A percentile compares a stretch with the other conserved stretches of the same genome.
Conservation (phyloP, 1,140 invertebrate genomes). For the Stegodyphus mimosarum region DNA sequence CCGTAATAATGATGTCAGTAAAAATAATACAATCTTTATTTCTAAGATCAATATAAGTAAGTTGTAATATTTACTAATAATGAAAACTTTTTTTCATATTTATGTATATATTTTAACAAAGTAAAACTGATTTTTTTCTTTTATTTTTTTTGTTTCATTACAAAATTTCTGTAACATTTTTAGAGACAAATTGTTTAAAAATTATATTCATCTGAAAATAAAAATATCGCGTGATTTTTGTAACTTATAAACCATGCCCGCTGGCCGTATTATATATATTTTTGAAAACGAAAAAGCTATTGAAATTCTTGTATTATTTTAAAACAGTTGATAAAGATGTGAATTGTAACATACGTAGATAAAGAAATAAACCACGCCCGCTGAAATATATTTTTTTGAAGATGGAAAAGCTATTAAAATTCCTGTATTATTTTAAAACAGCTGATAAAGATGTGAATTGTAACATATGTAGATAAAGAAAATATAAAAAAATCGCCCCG, state of each 20-base stretch:
- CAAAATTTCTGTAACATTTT: conserved; percentile 5
- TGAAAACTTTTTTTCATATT: conserved; percentile 1
- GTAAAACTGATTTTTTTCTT: conserved; percentile 1
- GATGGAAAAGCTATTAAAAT: too few relatives aligned
- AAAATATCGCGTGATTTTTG: neutral
- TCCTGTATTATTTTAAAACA: too few relatives aligned
- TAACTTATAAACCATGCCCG: neutral
- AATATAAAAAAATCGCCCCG: too few relatives aligned
- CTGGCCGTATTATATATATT: too few relatives aligned
- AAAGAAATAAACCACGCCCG: too few relatives aligned
- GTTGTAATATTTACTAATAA: conserved; percentile 13
- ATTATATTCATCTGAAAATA: neutral
- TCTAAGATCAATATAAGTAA: neutral
- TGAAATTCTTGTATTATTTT: too few relatives aligned
- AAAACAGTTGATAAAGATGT: too few relatives aligned
- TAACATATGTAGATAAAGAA: too few relatives aligned
- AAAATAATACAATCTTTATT: conserved; percentile 19
- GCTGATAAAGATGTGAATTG: too few relatives aligned
- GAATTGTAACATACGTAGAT: too few relatives aligned
- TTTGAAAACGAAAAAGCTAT: too few relatives aligned
- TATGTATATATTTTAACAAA: conserved; percentile 15
- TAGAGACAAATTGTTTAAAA: neutral
- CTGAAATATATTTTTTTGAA: too few relatives aligned
- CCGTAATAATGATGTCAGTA: conserved; percentile 3
- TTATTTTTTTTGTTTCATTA: conserved; percentile 1